These are phyloP conservation scores for Spilogale gracilis DNA, from an alignment of 2,113 vertebrate genomes.

Conservation along the genomic window DNA sequence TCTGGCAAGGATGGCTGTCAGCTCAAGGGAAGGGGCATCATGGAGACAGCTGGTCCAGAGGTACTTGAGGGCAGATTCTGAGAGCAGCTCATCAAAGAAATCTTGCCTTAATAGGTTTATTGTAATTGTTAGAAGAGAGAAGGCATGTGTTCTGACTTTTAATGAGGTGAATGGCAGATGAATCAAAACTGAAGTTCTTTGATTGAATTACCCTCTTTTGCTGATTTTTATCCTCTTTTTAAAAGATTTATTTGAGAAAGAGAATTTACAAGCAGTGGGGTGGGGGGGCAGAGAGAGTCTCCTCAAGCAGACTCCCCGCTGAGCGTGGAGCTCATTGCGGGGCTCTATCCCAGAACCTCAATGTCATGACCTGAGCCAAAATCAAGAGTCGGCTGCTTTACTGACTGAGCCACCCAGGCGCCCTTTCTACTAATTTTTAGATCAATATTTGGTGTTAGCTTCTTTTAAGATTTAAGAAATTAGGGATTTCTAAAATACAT, in stretches of 20 bases:
- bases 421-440: neutral
- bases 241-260: neutral
- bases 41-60: neutral
- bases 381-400: neutral
- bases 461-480: neutral
- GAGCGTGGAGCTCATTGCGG: neutral
- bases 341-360: neutral
- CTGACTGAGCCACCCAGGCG: neutral
- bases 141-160: neutral
- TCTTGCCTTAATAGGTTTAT: neutral
- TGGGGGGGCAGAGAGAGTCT: neutral
- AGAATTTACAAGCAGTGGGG: neutral
- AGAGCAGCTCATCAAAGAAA: slow-evolving; percentile 10
- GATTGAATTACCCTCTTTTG: neutral
- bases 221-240: neutral
- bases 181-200: neutral
- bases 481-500: neutral
- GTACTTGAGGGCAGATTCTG: neutral
- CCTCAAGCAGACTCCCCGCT: neutral
- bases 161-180: neutral
- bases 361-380: neutral
- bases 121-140: neutral
- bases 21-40: neutral
- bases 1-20: neutral
- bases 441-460: neutral